phyloP scores from a whole-genome alignment of 2,797 vertebrate genomes.

The Enteromius afrohamiltoni region DNA sequence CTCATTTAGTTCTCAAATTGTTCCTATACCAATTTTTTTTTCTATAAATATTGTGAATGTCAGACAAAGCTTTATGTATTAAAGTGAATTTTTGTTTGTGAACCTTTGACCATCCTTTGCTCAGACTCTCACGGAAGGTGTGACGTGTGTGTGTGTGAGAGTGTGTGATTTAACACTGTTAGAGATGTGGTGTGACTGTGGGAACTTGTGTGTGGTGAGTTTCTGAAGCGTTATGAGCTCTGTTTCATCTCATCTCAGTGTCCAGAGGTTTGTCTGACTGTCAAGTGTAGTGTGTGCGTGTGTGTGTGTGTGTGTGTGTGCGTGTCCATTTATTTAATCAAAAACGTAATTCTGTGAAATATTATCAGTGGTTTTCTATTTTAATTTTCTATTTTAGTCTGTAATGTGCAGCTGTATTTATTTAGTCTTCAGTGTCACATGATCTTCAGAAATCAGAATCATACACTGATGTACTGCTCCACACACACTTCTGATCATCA shows the following conservation, averaged over 20 bases:
- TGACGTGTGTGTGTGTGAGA: background rate
- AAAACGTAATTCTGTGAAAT: too few species aligned
- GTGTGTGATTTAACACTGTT: conserved; percentile 28
- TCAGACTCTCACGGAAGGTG: background rate
- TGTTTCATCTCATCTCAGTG: background rate
- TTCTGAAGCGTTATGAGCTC: background rate
- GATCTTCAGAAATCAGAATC: too few species aligned
- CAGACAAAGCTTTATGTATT: background rate
- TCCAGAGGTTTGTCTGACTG: background rate
- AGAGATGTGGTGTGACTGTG: conserved; percentile 3
- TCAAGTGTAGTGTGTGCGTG: too few species aligned
- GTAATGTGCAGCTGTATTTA: too few species aligned
- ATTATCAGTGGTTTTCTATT: too few species aligned
- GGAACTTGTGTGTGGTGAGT: background rate
- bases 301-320: too few species aligned
- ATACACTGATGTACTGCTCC: too few species aligned
- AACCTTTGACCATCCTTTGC: background rate
- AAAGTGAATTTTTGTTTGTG: background rate
- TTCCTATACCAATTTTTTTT: background rate
- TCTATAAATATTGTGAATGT: background rate
- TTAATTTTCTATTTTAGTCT: too few species aligned
- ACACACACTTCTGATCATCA: too few species aligned
- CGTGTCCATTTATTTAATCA: too few species aligned
- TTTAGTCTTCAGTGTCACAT: too few species aligned
- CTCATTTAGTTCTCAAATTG: too few species aligned